A percentile compares a stretch with the other conserved stretches of the same genome.
Evolutionary conservation across 2,113 vertebrate species (phyloP).

Genomic region (Morone saxatilis): DNA sequence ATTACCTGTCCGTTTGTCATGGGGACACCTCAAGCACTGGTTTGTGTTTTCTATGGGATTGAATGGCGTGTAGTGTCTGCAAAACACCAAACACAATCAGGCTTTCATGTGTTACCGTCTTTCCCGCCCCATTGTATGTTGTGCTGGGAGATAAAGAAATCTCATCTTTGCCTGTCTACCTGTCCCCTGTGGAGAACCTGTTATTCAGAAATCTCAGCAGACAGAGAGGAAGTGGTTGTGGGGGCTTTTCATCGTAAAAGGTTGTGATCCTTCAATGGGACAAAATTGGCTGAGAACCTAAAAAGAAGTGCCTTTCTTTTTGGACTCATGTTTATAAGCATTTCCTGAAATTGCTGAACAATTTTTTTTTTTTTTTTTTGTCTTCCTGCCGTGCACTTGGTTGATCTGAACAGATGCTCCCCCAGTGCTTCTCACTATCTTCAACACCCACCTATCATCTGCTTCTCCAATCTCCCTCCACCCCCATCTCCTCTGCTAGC

Average conservation of each 20-base stretch:
- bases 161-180: conserved; percentile 10
- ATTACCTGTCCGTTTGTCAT: conserved; percentile 51
- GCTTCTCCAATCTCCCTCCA: conserved; percentile 71
- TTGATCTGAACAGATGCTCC: conserved; percentile 79
- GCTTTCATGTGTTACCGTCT: conserved; percentile 21
- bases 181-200: conserved; percentile 38
- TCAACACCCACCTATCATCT: conserved; percentile 81
- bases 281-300: conserved; percentile 19
- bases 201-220: conserved; percentile 60
- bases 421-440: conserved; percentile 64
- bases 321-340: conserved; percentile 23
- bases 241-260: not conserved
- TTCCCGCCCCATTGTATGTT: conserved; percentile 30
- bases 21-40: not conserved
- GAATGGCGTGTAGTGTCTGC: conserved; percentile 21
- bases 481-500: conserved; percentile 72
- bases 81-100: conserved; percentile 47
- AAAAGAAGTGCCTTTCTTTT: conserved; percentile 6
- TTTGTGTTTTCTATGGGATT: conserved; percentile 42
- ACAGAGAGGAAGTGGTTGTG: not conserved
- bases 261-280: conserved; percentile 20
- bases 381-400: conserved; percentile 41
- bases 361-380: conserved; percentile 14
- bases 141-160: conserved; percentile 32
- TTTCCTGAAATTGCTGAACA: conserved; percentile 27